Base-by-base conservation (phyloP, 2,888 invertebrate species). In the Cremastinae sp. region DNA sequence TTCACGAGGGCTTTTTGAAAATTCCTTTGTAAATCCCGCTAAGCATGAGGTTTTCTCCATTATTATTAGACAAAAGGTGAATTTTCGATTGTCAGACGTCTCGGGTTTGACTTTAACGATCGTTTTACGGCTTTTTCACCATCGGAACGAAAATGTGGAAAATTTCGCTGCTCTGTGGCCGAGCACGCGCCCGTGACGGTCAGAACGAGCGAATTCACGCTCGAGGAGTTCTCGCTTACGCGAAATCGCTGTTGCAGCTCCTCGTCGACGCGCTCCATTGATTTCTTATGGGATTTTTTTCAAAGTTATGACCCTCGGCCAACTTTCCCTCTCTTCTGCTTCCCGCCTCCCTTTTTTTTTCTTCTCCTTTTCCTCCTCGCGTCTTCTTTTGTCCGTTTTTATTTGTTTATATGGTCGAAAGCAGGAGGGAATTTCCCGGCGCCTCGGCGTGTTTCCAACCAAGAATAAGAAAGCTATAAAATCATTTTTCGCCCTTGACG, bases 281-380 rank as follows among this genome's bases (percentile, higher is more conserved):
- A 66, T 75, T 75, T 75, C 70, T 75, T 71, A 71, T 49, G 70
- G 65, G 54, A 51, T 8, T 22, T 66, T 61, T 61, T 51, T 51
- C 61, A 54, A 45, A 71, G 41, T 65, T 75, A 71, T 54, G 54
- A 71, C 28, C 61, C n/a, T 53, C 8, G 16, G 18, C 34, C 3
- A 36, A 28, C 28, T 28, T 28, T 28, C 28, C 28, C 28, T 28
- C 28, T 28, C 28, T 28, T 28, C n/a, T n/a, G n/a, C n/a, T n/a
- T n/a, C n/a, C n/a, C n/a, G 28, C 28, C 5, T 28, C 28, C 28
- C 5, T n/a, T 41, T 41, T 9, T 41, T 41, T n/a, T 41, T 41
- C 2, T 41, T 9, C 10, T 41, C 41, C 8, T 41, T 53, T 18
- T n/a, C n/a, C n/a, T 16, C 5, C 36, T 47, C n/a, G 20, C 18